These are phyloP conservation scores for Tympanoctomys barrerae DNA, from an alignment of 2,797 vertebrate species.

Conservation along the genomic window DNA sequence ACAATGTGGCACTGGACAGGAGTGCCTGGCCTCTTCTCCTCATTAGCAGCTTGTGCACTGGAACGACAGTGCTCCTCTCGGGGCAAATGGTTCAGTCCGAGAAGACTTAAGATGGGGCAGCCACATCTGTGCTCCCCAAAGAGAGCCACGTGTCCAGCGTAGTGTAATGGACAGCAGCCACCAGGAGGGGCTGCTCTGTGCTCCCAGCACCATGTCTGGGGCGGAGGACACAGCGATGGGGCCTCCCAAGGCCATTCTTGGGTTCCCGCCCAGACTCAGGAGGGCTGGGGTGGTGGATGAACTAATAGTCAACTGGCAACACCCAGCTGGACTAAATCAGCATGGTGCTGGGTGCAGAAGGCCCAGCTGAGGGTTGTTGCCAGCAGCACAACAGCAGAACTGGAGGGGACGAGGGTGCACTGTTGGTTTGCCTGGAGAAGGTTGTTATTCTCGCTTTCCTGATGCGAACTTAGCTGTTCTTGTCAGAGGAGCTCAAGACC, in stretches of 20 bases:
- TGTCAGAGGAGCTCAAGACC: background rate
- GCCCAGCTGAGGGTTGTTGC: background rate
- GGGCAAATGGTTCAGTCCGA: background rate
- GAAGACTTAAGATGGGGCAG: background rate
- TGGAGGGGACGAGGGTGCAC: background rate
- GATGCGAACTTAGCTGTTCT: background rate
- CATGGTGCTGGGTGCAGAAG: background rate
- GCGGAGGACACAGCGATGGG: background rate
- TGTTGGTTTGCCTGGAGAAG: background rate
- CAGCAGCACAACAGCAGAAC: background rate
- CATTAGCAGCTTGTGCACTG: background rate
- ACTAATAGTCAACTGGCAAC: background rate
- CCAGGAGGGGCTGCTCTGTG: no score
- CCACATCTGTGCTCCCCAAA: background rate
- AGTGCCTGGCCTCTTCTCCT: background rate
- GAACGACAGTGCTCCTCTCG: fast-evolving
- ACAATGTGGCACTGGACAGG: background rate
- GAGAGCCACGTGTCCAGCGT: background rate
- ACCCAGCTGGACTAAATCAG: background rate
- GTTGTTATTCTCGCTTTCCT: background rate
- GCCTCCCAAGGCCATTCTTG: background rate
- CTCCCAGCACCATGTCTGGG: background rate
- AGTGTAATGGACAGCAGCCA: background rate
- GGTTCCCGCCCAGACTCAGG: background rate
- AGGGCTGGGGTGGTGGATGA: background rate